Base-by-base conservation (phyloP, 2,888 invertebrate species). In the Torymus aiolomorphi region DNA sequence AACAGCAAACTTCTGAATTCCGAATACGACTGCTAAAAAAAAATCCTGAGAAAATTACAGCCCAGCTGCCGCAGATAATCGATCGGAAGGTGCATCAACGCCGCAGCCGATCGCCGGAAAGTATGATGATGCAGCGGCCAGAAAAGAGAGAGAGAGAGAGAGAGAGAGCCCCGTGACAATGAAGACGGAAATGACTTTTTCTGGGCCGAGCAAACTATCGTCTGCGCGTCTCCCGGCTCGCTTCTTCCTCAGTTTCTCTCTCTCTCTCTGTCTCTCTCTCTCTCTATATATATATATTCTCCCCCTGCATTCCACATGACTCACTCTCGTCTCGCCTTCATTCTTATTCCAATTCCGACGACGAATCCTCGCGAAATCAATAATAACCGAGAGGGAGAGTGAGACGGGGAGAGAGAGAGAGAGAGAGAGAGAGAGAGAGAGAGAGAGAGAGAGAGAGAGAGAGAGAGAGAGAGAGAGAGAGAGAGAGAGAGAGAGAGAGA, bases 111-210 rank as follows among this genome's bases (percentile, higher is more conserved):
- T 71, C 51, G 20, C 56, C 75, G 75, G 67, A 75, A 75, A 67
- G 56, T 73, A 73, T 73, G 73, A 65, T 42, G 42, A 16, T 49
- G 73, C 63, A n/a, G 10, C n/a, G 31, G 51, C 42, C 42, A 42
- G 42, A 5, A 42, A 42, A 42, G 42, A 8, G 8, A 42, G 42
- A 42, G 42, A 42, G 31, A 31, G 4, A 31, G 31, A 31, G 42
- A 42, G 42, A 42, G 8, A 42, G 42, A 42, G 18, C 14, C 16
- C 13, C 3, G 54, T 65, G 62, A 73, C 73, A 56, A 73, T 73
- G 65, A 63, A 63, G 62, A 31, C 31, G 56, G 56, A 69, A 69
- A 69, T 76, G 67, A 76, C 67, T 67, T 76, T 62, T 61, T 67
- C 61, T 67, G 20, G 42, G 42, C 75, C 24, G 51, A 59, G 67